Evolutionary conservation across 2,797 vertebrate genomes (phyloP), one percentile per base, ranked within the genome.

Genomic region (Intellagama lesueurii): DNA sequence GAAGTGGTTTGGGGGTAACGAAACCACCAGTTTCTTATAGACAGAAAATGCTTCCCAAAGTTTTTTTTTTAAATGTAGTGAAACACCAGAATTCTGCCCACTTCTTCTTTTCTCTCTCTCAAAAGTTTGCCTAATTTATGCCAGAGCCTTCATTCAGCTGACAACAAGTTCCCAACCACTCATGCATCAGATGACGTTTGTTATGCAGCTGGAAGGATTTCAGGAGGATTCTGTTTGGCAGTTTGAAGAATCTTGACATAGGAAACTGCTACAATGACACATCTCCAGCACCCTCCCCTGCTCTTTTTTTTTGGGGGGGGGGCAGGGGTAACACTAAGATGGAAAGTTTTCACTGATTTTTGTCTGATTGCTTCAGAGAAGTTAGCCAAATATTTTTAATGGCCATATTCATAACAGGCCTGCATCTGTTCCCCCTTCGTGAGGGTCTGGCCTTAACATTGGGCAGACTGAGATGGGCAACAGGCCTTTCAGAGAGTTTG

Each of bases 151-250:
- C 32, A 12, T 81, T 81, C 70, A 78, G 28, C 44, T 76, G 81
- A 90, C 81, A 84, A 89, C 60, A 86, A 77, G 44, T 76, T 76
- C 40, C 44, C 79, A 82, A n/a, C 44, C 79, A 82, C 30, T 86
- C 56, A 68, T 75, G 52, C 22, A 30, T 52, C 32, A 44, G 12
- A 52, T 86, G 78, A 32, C 40, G 35, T 76, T 89, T 49, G 35
- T 82, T 86, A 81, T 76, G 78, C 78, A 76, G 64, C 60, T 30
- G 75, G 88, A 85, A 79, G 26, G 56, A 81, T 68, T 86, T 89
- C 78, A 81, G 70, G 56, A 81, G 24, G 73, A 49, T 85, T 87
- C 35, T 70, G 30, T 30, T 69, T 81, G 88, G 70, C 56, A 76
- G n/a, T 86, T 76, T 75, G 78, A 81, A 86, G 76, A 68, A 81